Evolutionary conservation across 2,113 vertebrate genomes (phyloP), one percentile per base, ranked within the genome.

Genomic region (Aphelocoma coerulescens): DNA sequence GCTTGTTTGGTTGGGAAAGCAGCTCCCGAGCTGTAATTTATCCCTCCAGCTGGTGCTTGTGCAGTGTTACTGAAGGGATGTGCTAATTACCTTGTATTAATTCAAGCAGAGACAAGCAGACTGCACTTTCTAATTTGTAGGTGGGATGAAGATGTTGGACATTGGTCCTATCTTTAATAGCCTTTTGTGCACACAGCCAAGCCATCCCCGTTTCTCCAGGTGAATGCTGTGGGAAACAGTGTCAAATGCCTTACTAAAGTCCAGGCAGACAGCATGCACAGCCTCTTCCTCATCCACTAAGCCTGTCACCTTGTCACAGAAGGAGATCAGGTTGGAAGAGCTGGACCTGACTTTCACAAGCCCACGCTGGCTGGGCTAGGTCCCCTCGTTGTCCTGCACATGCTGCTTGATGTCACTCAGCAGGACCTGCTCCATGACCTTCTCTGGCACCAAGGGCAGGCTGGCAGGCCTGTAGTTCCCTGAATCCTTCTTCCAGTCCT

Each of bases 1-100:
- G 37, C 87, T 61, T 85, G 73, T 85, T 76, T 89, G 96, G 96
- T 76, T 89, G 96, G 96, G 92, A 95, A 96, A 95, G 86, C 90
- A 88, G n/a, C 83, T 89, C 81, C 75, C 0, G 5, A 90, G 88
- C 76, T 44, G 94, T 88, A 81, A 73, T 74, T 83, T 75, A 35
- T 85, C 52, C 26, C 54, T 75, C 76, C 96, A 96, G 96, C 96
- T 97, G 97, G 77, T 91, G 92, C 91, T 90, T 20, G 68, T 66
- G 76, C 81, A 33, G 65, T 8, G 2, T 28, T 30, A 54, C 91
- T 43, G 66, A 48, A 61, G 91, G 66, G 81, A 79, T 51, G 74
- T 89, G 79, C 89, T 94, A 89, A 91, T 94, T 93, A 58, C 83
- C 61, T 80, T n/a, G 22, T 69, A 63, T 85, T 95, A 86, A 94